Evolutionary conservation across 2,888 invertebrate genomes (phyloP).

Genomic region (Acrocyrtus sp.): DNA sequence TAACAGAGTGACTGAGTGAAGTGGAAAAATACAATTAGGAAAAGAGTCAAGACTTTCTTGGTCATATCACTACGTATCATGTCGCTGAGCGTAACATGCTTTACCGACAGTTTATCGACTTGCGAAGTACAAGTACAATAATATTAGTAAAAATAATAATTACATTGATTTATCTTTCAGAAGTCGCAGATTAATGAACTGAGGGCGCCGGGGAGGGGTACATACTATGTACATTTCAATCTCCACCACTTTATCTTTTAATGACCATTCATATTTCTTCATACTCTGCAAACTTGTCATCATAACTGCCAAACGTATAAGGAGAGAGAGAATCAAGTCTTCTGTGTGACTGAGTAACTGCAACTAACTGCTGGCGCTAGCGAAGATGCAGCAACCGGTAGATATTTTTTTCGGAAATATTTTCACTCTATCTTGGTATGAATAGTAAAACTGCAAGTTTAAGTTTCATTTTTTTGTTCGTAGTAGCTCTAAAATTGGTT

Average conservation of each 20-base stretch:
- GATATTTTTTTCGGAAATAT: slow-evolving; percentile 35
- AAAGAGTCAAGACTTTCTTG: no score
- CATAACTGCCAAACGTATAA: slow-evolving; percentile 28
- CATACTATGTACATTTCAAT: no score
- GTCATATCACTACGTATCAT: no score
- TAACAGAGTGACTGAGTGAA: no score
- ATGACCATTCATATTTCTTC: no score
- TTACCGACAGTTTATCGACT: no score
- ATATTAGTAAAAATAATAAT: neutral
- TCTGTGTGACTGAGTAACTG: slow-evolving; percentile 11
- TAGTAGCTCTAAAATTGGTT: slow-evolving; percentile 12
- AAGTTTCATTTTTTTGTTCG: slow-evolving; percentile 8
- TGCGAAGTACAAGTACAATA: no score
- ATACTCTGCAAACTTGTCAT: neutral
- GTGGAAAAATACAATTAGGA: no score
- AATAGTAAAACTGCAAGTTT: slow-evolving; percentile 6
- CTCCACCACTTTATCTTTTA: no score
- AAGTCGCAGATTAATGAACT: neutral
- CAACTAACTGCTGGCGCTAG: slow-evolving; percentile 6
- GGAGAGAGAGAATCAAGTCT: slow-evolving; percentile 34
- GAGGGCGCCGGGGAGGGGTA: no score
- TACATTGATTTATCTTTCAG: neutral
- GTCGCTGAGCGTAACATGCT: no score
- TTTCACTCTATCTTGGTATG: slow-evolving; percentile 10
- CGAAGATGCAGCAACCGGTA: slow-evolving; percentile 52